Percentiles rank a stretch among this genome's conserved stretches.
Conservation (phyloP, 2,113 vertebrate genomes). For the Ictidomys tridecemlineatus region DNA sequence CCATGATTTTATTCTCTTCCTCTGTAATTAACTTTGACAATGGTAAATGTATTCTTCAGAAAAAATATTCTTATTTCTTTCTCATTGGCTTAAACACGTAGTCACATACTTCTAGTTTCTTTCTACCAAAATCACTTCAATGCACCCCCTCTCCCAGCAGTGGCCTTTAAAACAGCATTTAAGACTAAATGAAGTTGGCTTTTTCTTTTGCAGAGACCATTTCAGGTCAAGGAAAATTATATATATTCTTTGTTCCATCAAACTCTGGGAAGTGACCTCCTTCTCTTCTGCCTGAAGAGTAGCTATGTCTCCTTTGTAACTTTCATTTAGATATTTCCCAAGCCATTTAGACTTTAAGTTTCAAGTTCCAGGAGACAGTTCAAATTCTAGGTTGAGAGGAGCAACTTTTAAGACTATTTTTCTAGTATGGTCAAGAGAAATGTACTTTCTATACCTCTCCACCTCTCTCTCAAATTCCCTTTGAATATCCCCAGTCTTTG, state of each 20-base stretch:
- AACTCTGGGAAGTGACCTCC: background rate
- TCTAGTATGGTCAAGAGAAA: background rate
- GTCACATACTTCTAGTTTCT: background rate
- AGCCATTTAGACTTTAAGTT: background rate
- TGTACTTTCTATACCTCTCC: fast-evolving
- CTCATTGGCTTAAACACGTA: background rate
- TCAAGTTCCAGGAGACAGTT: background rate
- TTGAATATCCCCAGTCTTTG: background rate
- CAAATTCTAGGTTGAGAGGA: background rate
- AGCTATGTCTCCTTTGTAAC: background rate
- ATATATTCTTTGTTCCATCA: background rate
- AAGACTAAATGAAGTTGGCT: background rate
- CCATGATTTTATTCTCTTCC: background rate
- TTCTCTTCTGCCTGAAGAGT: background rate
- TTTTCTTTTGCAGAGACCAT: background rate
- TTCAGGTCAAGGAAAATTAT: background rate
- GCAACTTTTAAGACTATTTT: background rate
- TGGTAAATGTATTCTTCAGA: background rate
- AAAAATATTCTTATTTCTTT: background rate
- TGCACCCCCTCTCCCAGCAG: fast-evolving
- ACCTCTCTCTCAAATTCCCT: background rate
- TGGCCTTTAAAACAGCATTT: background rate
- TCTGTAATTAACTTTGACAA: background rate
- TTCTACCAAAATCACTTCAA: background rate
- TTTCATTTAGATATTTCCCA: background rate